These are phyloP conservation scores for Cyanoramphus novaezelandiae DNA, from an alignment of 2,113 vertebrate species.

Conservation along the genomic window DNA sequence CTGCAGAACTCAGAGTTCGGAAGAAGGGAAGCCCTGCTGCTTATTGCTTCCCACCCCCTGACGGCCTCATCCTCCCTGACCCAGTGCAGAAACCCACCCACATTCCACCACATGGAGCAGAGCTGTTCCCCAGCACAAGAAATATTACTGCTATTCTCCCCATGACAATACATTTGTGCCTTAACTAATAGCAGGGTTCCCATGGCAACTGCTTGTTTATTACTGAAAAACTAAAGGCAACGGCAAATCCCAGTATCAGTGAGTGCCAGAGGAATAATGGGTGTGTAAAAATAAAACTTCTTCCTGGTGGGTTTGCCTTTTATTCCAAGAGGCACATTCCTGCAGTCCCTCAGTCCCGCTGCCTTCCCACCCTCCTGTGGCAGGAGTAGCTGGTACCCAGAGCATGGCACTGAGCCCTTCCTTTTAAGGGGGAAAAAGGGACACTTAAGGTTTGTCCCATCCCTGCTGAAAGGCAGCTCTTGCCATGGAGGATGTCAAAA, in stretches of 20 bases:
- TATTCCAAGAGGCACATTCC: not conserved
- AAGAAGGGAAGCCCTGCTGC: slow-evolving; percentile 7
- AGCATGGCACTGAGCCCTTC: not conserved
- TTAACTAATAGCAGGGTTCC: slow-evolving; percentile 56
- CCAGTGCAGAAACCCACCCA: not conserved
- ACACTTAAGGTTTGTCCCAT: not conserved
- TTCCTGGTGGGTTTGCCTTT: not conserved
- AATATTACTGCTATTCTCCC: slow-evolving; percentile 24
- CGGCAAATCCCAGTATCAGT: not conserved
- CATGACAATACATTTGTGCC: slow-evolving; percentile 46
- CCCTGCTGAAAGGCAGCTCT: not conserved
- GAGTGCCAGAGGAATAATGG: not conserved
- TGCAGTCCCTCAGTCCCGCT: accelerated
- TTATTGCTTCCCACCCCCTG: not conserved
- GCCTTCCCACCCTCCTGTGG: not conserved
- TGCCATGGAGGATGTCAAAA: not conserved
- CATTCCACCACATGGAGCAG: slow-evolving; percentile 28
- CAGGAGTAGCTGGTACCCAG: accelerated
- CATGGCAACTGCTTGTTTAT: slow-evolving; percentile 65
- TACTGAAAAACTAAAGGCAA: slow-evolving; percentile 10
- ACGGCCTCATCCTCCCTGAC: not conserved
- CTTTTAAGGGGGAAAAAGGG: not conserved
- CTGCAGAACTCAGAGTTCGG: not conserved
- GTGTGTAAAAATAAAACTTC: slow-evolving; percentile 29
- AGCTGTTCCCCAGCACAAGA: slow-evolving; percentile 23